phyloP scores from a whole-genome alignment of 2,888 invertebrate genomes.

The Linnaemya tessellans region DNA sequence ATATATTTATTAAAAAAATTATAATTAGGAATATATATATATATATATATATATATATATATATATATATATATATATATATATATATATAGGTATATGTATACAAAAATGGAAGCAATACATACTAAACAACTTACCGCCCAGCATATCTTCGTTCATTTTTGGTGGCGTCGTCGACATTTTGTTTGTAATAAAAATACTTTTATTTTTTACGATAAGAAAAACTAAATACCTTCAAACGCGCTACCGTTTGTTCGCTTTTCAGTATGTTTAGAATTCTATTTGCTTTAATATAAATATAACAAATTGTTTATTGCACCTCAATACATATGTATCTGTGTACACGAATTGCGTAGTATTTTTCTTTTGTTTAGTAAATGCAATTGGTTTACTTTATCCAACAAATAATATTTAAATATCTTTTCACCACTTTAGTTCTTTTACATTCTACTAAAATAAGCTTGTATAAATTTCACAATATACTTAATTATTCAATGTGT shows the following conservation, averaged over 20 bases:
- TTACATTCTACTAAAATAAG: neutral
- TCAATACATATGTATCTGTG: slow-evolving; percentile 20
- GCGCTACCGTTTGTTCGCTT: neutral
- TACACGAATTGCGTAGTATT: slow-evolving; percentile 58
- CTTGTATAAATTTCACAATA: slow-evolving; percentile 49
- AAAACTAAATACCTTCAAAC: slow-evolving; percentile 9
- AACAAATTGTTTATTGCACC: slow-evolving; percentile 7
- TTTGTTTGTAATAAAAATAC: slow-evolving; percentile 70
- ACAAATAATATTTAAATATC: slow-evolving; percentile 1
- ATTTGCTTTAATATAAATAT: neutral
- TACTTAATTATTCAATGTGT: slow-evolving; percentile 7
- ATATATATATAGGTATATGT: slow-evolving; percentile 21
- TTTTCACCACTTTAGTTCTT: slow-evolving; percentile 18
- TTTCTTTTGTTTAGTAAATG: neutral
- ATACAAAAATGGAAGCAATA: slow-evolving; percentile 45
- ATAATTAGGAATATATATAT: neutral
- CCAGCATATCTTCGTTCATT: slow-evolving; percentile 82
- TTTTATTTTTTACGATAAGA: slow-evolving; percentile 41
- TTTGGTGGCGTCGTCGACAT: slow-evolving; percentile 83
- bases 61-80: too few relatives aligned
- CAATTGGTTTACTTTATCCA: slow-evolving; percentile 1
- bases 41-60: too few relatives aligned
- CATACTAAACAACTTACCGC: slow-evolving; percentile 80
- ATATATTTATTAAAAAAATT: slow-evolving; percentile 30
- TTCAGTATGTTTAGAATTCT: slow-evolving; percentile 5